Percentiles rank a stretch among this genome's conserved stretches.
Conservation (phyloP, 2,113 vertebrate species). For the Ictalurus punctatus region DNA sequence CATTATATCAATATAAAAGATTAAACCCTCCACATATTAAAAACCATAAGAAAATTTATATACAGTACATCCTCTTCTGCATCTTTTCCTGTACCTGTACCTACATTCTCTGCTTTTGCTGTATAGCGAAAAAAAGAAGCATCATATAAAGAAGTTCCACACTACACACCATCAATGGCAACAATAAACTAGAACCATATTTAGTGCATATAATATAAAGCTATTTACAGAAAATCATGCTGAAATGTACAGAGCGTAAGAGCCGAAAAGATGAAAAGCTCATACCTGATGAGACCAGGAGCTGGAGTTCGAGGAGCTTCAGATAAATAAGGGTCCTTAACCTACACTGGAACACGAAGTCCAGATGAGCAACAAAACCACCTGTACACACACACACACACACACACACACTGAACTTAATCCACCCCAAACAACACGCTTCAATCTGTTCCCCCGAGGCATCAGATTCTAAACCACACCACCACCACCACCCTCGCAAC, state of each 20-base stretch:
- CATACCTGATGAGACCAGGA: conserved; percentile 21
- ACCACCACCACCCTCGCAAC: neutral
- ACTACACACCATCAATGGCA: neutral
- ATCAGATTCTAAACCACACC: conserved; percentile 34
- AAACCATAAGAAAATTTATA: neutral
- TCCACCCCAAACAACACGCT: conserved; percentile 17
- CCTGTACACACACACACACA: conserved; percentile 13
- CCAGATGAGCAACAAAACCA: conserved; percentile 17
- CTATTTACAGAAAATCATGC: neutral
- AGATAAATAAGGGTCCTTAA: neutral
- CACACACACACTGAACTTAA: conserved; percentile 9
- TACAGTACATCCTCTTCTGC: neutral
- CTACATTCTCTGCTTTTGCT: neutral
- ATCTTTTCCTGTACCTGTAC: neutral
- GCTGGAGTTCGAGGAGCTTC: neutral
- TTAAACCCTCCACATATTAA: neutral
- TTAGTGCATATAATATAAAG: too few species aligned
- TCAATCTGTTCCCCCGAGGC: conserved; percentile 17
- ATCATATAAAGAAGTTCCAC: neutral
- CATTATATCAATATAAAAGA: neutral
- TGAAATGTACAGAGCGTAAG: neutral
- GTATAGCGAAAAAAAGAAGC: neutral
- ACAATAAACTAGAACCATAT: neutral
- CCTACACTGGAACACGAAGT: neutral
- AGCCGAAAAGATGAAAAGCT: neutral